phyloP scores from a whole-genome alignment of 2,888 invertebrate species.

The Xanthorhoe designata region DNA sequence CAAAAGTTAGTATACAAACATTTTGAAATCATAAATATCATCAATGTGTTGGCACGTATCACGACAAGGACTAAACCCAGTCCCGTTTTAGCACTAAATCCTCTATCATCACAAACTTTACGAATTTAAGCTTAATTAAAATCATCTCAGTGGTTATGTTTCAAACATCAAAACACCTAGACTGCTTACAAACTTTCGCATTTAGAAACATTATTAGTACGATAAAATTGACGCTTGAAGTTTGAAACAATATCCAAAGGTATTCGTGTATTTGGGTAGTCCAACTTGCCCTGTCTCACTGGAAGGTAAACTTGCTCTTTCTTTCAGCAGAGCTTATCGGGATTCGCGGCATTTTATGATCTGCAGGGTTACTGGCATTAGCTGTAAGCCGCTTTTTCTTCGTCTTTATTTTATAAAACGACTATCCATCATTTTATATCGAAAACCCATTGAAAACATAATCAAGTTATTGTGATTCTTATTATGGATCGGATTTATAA shows the following conservation, averaged over 20 bases:
- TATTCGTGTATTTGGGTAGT: slow-evolving; percentile 37
- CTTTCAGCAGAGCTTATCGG: slow-evolving; percentile 62
- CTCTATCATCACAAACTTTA: background rate
- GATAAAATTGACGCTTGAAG: slow-evolving; percentile 44
- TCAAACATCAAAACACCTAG: background rate
- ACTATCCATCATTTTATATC: slow-evolving; percentile 49
- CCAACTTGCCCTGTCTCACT: slow-evolving; percentile 43
- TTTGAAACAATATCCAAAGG: slow-evolving; percentile 44
- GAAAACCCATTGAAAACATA: slow-evolving; percentile 22
- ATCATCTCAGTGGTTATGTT: background rate
- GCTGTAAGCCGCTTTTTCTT: slow-evolving; percentile 67
- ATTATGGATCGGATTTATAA: background rate
- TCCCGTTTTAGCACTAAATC: background rate
- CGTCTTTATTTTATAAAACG: slow-evolving; percentile 57
- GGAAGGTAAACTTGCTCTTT: slow-evolving; percentile 45
- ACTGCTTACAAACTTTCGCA: background rate
- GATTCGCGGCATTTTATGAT: slow-evolving; percentile 70
- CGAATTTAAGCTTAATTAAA: background rate
- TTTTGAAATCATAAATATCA: too few relatives aligned
- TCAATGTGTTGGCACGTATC: too few relatives aligned
- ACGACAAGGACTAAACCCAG: background rate
- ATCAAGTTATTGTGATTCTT: background rate
- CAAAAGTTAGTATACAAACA: too few relatives aligned
- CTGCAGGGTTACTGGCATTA: slow-evolving; percentile 61
- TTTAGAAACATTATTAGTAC: background rate